Evolutionary conservation across 2,797 vertebrate species (phyloP), one percentile per base, ranked within the genome.

Genomic region (Lacerta agilis): DNA sequence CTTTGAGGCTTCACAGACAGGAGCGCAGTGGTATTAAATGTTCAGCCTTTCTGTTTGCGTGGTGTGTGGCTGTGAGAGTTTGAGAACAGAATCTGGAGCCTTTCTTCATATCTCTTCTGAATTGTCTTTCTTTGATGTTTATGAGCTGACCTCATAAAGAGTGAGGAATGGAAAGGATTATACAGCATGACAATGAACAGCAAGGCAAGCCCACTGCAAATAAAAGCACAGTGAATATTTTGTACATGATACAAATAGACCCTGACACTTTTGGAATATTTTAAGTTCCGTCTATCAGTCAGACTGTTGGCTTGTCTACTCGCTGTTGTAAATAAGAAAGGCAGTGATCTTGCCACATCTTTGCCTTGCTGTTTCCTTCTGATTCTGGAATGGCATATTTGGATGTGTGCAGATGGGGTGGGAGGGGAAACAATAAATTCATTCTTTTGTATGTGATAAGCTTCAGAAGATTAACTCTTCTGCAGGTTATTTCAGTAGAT

Each of bases 381-480:
- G 20, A 10, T 76, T 83, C 15, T 4, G 25, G 73, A 41, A 41
- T 82, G 41, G 41, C 67, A 78, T n/a, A 55, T 86, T 86, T 1
- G 79, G 1, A 80, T 20, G 1, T 55, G 64, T 55, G 11, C 58
- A 13, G 8, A 1, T 15, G 9, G 27, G 55, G 6, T 55, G 45
- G 13, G 23, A 64, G 23, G 66, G 86, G 93, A 45, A 80, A 83
- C n/a, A 94, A 90, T 93, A 94, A 95, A 89, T 81, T 20, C 18
- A 92, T 89, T 71, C 58, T 83, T 93, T 90, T 80, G 82, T 69
- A 93, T 91, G 89, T 95, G 89, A 91, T 92, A 88, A 94, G 55
- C 88, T 90, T 87, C 90, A 89, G 66, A 86, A 95, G 87, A 94
- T 95, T 90, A 93, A 88, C 92, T 96, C 94, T 88, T 86, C 86